Evolutionary conservation across 2,888 invertebrate genomes (phyloP).

Genomic region (Epinotia ramella): DNA sequence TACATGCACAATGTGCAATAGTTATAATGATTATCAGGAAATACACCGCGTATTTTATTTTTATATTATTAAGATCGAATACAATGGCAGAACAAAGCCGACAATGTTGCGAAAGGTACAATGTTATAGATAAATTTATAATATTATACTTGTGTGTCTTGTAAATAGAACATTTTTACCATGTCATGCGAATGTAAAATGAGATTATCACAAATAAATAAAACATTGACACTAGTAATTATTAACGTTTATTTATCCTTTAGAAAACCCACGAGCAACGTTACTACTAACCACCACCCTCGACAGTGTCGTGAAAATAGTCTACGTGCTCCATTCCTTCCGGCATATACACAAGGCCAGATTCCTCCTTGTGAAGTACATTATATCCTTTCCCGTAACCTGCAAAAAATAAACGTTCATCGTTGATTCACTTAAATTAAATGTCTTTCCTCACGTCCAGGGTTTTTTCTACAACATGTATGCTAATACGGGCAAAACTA

Average conservation of each 20-base stretch:
- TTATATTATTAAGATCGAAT: slow-evolving; percentile 75
- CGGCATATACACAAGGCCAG: slow-evolving; percentile 88
- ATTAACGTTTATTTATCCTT: slow-evolving; percentile 45
- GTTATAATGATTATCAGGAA: slow-evolving; percentile 74
- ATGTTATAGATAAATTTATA: slow-evolving; percentile 76
- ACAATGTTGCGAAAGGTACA: slow-evolving; percentile 79
- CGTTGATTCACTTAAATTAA: too few species aligned
- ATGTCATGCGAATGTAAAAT: slow-evolving; percentile 81
- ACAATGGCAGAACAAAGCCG: slow-evolving; percentile 65
- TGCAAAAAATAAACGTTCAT: slow-evolving; percentile 59
- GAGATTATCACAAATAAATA: slow-evolving; percentile 83
- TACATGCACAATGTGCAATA: slow-evolving; percentile 75
- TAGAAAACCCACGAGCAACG: slow-evolving; percentile 46
- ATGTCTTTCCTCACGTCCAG: too few species aligned
- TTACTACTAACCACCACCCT: slow-evolving; percentile 48
- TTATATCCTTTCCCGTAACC: slow-evolving; percentile 88
- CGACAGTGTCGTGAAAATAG: slow-evolving; percentile 78
- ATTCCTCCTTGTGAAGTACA: slow-evolving; percentile 80
- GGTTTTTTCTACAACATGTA: too few species aligned
- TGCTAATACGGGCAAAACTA: too few species aligned
- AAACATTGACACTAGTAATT: slow-evolving; percentile 73
- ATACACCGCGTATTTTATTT: slow-evolving; percentile 77
- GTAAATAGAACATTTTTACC: slow-evolving; percentile 83
- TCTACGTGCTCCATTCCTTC: slow-evolving; percentile 86
- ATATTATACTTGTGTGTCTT: slow-evolving; percentile 71